A percentile compares a stretch with the other conserved stretches of the same genome.
Evolutionary conservation across 2,888 invertebrate species (phyloP).

Genomic region (Eupithecia dodoneata): DNA sequence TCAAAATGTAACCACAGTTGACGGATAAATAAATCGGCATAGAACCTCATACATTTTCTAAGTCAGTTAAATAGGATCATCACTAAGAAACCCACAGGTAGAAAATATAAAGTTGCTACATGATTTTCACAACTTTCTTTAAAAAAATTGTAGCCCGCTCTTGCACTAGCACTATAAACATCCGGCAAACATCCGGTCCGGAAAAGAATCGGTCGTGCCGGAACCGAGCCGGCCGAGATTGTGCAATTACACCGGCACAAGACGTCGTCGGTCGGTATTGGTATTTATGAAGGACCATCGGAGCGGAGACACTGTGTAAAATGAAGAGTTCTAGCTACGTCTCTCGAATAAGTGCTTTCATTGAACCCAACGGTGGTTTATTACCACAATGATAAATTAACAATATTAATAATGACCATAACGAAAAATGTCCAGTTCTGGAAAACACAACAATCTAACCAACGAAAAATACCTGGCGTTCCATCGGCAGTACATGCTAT

Average conservation of each 20-base stretch:
- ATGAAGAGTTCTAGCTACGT: neutral
- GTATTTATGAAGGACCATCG: neutral
- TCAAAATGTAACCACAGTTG: no score
- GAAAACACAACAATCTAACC: no score
- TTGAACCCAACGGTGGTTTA: neutral
- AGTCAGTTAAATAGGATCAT: neutral
- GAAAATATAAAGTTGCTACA: neutral
- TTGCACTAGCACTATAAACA: constrained; percentile 20
- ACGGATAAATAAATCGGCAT: no score
- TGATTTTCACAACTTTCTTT: neutral
- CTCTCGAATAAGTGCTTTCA: neutral
- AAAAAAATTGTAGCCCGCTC: constrained; percentile 5
- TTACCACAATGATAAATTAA: no score
- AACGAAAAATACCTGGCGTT: neutral
- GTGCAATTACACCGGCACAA: neutral
- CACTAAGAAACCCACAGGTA: neutral
- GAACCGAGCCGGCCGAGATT: neutral
- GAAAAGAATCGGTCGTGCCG: constrained; percentile 14
- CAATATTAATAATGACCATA: no score
- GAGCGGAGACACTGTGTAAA: neutral
- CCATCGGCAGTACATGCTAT: neutral
- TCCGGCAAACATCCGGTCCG: constrained; percentile 31
- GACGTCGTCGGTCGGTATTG: neutral
- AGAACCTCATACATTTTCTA: neutral
- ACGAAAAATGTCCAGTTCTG: no score